Evolutionary conservation across 2,113 vertebrate genomes (phyloP), one percentile per base, ranked within the genome.

Genomic region (Ictalurus furcatus): DNA sequence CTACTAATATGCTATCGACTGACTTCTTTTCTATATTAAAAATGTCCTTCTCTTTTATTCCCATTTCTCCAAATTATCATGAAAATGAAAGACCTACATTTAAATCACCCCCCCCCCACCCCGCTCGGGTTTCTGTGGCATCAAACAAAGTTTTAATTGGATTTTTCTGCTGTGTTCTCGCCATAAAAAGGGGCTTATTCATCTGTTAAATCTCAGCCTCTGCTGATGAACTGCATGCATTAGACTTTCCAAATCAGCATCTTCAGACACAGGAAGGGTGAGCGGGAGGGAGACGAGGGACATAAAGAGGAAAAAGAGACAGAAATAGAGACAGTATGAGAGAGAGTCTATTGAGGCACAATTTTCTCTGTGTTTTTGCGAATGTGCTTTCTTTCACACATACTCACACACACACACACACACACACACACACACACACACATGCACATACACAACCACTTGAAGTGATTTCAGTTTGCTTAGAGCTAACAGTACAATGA

Each of bases 91-190:
- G 89, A 92, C 91, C 92, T 89, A 94, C 94, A 95, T 95, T 94
- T 92, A 93, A 94, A 93, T 94, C 90, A 67, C 88, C 92, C 44
- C 44, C 44, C 44, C 44, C 44, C 44, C 89, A 28, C 80, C 79
- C 80, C 84, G 61, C 81, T 88, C 91, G 92, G 86, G 84, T 90
- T 93, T 95, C 88, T 65, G 80, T 74, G 79, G 88, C 91, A 91
- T 92, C 93, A 91, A 92, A 92, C 89, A 91, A 94, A 94, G 93
- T 94, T 94, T 94, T 95, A 96, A 96, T 94, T 96, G 94, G 94
- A 95, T 96, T 94, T 92, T 91, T 90, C 92, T 65, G 34, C 85
- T 79, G 67, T 87, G 84, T 88, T 86, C 80, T 40, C n/a, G 56
- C 82, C 93, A 93, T 93, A 93, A 93, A 92, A 94, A 94, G 90